These are phyloP conservation scores for Drosophila hydei DNA, from an alignment of 1,140 invertebrate genomes.

Conservation along the genomic window DNA sequence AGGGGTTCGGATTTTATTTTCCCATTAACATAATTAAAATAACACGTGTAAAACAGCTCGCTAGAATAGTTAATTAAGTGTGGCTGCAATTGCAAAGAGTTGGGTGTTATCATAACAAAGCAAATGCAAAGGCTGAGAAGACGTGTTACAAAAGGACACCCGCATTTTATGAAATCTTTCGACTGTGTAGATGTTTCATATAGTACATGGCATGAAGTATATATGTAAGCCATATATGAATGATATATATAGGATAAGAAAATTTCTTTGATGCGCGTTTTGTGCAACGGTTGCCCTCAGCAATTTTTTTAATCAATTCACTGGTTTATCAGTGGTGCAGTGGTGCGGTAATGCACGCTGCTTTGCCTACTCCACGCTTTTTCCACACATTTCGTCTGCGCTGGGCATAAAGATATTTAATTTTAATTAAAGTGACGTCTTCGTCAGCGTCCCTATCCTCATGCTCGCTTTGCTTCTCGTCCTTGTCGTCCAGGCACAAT, in stretches of 20 bases:
- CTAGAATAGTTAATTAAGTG: not conserved
- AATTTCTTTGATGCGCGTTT: slow-evolving; percentile 35
- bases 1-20: not conserved
- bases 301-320: slow-evolving; percentile 46
- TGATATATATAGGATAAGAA: slow-evolving; percentile 18
- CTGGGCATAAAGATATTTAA: slow-evolving; percentile 60
- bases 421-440: slow-evolving; percentile 65
- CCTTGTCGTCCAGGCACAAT: not conserved
- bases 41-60: not conserved
- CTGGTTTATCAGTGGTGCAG: slow-evolving; percentile 23
- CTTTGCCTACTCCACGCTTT: not conserved
- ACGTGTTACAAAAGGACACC: not conserved
- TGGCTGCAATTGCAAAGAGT: not conserved
- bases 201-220: no score
- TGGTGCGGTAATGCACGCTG: not conserved
- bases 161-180: not conserved
- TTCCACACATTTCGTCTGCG: slow-evolving; percentile 14
- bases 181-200: not conserved
- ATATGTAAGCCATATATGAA: not conserved
- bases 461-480: not conserved
- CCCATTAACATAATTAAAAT: not conserved
- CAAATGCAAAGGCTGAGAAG: not conserved
- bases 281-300: slow-evolving; percentile 20
- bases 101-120: not conserved
- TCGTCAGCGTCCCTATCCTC: not conserved